Percentiles rank a stretch among this genome's conserved stretches.
Evolutionary conservation across 1,140 invertebrate species (phyloP).

Genomic region (Tetranychus cinnabarinus): DNA sequence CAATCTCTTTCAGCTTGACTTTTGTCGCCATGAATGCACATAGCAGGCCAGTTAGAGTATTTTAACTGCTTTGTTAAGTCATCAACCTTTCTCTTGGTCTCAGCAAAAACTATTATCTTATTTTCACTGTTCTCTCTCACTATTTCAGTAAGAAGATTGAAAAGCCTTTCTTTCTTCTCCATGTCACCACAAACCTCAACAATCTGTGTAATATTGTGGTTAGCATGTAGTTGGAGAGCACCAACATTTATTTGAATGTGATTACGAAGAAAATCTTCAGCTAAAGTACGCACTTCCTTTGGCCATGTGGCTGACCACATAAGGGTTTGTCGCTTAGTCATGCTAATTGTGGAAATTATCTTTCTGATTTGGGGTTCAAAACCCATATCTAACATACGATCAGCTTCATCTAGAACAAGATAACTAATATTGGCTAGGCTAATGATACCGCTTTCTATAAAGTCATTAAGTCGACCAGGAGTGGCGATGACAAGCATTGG

Average conservation of each 20-base stretch:
- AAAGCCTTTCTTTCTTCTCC: conserved; percentile 66
- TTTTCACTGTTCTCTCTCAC: conserved; percentile 59
- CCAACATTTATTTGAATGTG: conserved; percentile 88
- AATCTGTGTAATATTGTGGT: conserved; percentile 91
- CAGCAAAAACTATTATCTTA: conserved; percentile 77
- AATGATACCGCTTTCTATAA: conserved; percentile 66
- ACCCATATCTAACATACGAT: conserved; percentile 98
- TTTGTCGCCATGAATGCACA: conserved; percentile 95
- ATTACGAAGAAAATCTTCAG: conserved; percentile 75
- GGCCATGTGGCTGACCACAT: conserved; percentile 99
- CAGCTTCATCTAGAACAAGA: conserved; percentile 90
- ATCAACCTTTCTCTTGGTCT: conserved; percentile 88
- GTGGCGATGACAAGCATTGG: conserved; percentile 30
- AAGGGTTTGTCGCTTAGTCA: conserved; percentile 72
- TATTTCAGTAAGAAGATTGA: conserved; percentile 64
- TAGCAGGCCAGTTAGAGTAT: conserved; percentile 71
- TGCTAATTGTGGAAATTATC: conserved; percentile 69
- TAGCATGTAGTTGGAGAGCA: conserved; percentile 67
- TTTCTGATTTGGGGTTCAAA: conserved; percentile 97
- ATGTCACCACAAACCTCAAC: conserved; percentile 74
- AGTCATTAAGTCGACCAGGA: conserved; percentile 85
- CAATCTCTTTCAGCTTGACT: conserved; percentile 89
- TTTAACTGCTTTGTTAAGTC: conserved; percentile 80
- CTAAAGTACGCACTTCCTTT: conserved; percentile 75
- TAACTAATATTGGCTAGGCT: conserved; percentile 73